These are phyloP conservation scores for Melanotaenia parkinsoni DNA, from an alignment of 2,797 vertebrate species.

Conservation along the genomic window DNA sequence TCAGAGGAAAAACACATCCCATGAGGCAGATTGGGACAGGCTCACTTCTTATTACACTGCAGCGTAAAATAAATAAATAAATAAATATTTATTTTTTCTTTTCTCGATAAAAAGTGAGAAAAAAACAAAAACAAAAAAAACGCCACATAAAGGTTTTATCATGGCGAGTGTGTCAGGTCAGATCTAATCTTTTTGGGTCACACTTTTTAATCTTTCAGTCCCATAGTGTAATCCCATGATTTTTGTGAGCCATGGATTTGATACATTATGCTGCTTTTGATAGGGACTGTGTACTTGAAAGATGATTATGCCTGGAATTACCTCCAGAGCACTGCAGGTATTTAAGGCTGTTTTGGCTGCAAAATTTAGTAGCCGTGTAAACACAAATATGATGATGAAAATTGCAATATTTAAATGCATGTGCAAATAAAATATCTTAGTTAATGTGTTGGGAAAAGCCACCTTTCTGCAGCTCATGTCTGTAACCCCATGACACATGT, in stretches of 20 bases:
- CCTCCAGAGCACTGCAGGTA: constrained; percentile 28
- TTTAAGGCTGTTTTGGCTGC: constrained; percentile 16
- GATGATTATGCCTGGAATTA: constrained; percentile 59
- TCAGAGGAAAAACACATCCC: constrained; percentile 23
- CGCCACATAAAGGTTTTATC: constrained; percentile 64
- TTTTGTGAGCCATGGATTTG: constrained; percentile 68
- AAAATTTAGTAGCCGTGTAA: constrained; percentile 17
- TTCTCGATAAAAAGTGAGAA: constrained; percentile 3
- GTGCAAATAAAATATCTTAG: no score
- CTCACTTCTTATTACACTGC: constrained; percentile 24
- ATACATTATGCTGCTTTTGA: constrained; percentile 62
- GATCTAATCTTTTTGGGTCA: constrained; percentile 71
- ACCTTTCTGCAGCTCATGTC: constrained; percentile 31
- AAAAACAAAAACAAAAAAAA: constrained; percentile 52
- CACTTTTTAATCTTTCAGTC: constrained; percentile 73
- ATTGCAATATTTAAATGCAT: no score
- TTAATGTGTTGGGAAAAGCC: not conserved
- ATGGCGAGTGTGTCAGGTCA: constrained; percentile 65
- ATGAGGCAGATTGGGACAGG: constrained; percentile 27
- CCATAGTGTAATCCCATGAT: constrained; percentile 73
- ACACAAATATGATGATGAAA: not conserved
- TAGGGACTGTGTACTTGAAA: constrained; percentile 55
- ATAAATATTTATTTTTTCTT: constrained; percentile 29
- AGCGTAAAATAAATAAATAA: constrained; percentile 11
- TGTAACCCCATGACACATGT: constrained; percentile 13